A percentile compares a stretch with the other conserved stretches of the same genome.
These are phyloP conservation scores for Montipora capitata DNA, from an alignment of 92 coral and sea anemone genomes.

Conservation along the genomic window DNA sequence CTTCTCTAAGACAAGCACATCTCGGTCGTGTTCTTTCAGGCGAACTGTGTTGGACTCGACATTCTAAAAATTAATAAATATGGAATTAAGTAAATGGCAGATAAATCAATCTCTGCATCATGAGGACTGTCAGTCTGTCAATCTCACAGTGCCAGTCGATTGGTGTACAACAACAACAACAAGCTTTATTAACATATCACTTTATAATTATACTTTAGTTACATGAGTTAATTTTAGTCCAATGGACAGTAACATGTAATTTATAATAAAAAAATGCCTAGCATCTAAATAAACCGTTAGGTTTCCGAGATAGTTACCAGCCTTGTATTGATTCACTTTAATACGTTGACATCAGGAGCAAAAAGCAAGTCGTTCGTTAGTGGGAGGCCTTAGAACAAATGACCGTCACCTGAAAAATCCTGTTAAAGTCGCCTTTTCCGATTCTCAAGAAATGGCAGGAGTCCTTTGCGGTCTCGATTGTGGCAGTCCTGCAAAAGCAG, in stretches of 20 bases:
- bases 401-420: slow-evolving; percentile 78
- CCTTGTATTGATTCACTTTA: too few species aligned
- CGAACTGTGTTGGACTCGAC: slow-evolving; percentile 86
- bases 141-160: too few species aligned
- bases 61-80: slow-evolving; percentile 42
- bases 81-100: background rate
- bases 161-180: background rate
- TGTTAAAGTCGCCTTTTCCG: slow-evolving; percentile 82
- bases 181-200: too few species aligned
- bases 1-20: slow-evolving; percentile 91
- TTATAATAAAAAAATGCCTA: too few species aligned
- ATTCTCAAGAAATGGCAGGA: slow-evolving; percentile 80
- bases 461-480: slow-evolving; percentile 85
- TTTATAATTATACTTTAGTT: too few species aligned
- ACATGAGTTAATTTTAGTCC: too few species aligned
- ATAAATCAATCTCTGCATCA: background rate
- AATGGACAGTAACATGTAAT: too few species aligned
- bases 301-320: too few species aligned
- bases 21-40: slow-evolving; percentile 83
- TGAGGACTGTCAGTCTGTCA: too few species aligned
- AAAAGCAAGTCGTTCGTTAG: too few species aligned
- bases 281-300: too few species aligned
- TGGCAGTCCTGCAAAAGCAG: slow-evolving; percentile 71
- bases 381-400: background rate
- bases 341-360: too few species aligned